Conservation (phyloP, 2,113 vertebrate species). For the Vicugna pacos region DNA sequence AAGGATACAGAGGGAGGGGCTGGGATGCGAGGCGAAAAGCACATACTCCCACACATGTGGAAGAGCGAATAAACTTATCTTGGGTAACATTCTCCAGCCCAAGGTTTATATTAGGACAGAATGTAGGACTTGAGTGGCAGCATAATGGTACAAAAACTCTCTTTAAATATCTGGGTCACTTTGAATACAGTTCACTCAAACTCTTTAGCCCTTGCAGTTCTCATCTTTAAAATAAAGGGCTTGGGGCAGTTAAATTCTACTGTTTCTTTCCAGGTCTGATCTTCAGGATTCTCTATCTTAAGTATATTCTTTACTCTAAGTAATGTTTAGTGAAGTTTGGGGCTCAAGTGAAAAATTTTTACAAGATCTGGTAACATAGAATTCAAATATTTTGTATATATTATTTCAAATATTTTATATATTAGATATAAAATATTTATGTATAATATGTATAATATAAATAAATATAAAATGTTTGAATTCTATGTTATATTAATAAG, state of each 20-base stretch:
- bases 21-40: background rate
- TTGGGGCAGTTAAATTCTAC: background rate
- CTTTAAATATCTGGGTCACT: background rate
- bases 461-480: background rate
- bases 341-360: background rate
- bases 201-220: background rate
- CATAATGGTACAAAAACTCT: background rate
- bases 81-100: background rate
- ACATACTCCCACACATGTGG: background rate
- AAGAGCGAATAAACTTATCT: background rate
- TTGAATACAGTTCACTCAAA: background rate
- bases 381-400: background rate
- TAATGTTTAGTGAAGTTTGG: slow-evolving; percentile 2
- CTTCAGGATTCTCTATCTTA: background rate
- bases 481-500: background rate
- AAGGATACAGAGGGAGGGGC: fast-evolving
- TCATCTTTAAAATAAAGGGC: background rate
- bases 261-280: background rate
- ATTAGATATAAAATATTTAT: background rate
- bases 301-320: background rate
- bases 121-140: background rate
- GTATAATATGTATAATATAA: background rate
- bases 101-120: background rate
- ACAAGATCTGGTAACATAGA: background rate
- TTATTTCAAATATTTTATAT: background rate